These are phyloP conservation scores for Pterocles orientalis DNA, from an alignment of 2,113 vertebrate genomes.

Conservation along the genomic window DNA sequence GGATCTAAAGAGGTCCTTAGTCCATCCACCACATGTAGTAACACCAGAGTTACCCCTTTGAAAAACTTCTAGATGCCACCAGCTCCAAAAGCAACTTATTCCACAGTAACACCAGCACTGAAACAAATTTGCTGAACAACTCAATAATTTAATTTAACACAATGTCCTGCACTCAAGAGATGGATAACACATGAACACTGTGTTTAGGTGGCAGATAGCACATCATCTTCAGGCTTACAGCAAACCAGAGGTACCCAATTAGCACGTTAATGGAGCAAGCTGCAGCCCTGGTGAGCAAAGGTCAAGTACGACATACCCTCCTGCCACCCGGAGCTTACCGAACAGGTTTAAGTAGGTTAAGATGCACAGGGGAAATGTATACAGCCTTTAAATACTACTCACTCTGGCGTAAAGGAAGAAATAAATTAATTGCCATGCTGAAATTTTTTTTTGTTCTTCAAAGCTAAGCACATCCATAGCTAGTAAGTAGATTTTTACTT, in stretches of 20 bases:
- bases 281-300: neutral
- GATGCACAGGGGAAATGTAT: neutral
- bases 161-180: neutral
- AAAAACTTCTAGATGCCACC: neutral
- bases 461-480: neutral
- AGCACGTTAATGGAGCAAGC: neutral
- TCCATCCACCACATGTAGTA: neutral
- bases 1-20: neutral
- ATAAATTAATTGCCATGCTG: neutral
- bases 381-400: neutral
- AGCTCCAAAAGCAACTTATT: neutral
- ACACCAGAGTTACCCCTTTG: neutral
- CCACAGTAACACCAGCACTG: fast-evolving
- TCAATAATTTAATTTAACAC: neutral
- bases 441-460: neutral
- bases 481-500: neutral
- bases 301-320: neutral
- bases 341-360: neutral
- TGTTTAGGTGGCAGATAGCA: neutral
- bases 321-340: neutral
- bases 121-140: neutral
- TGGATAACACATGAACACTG: fast-evolving
- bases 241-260: neutral
- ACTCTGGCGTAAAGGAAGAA: neutral
- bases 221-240: neutral